Evolutionary conservation across 2,113 vertebrate species (phyloP).

Genomic region (Chauna torquata): DNA sequence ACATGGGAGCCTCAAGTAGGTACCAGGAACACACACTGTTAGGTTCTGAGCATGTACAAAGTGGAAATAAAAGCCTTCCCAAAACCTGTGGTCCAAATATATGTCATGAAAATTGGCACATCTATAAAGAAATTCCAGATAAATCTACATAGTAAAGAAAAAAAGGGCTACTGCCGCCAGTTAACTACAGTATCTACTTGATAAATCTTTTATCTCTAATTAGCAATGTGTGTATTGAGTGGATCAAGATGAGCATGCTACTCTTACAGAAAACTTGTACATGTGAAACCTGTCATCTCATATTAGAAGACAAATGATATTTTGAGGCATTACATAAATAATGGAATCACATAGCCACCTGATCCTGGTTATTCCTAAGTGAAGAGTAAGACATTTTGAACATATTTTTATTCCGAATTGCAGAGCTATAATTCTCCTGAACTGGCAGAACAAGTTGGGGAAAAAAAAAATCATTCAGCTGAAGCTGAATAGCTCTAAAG

Average conservation of each 20-base stretch:
- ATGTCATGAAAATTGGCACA: constrained; percentile 41
- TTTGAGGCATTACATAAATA: constrained; percentile 73
- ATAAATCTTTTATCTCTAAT: constrained; percentile 57
- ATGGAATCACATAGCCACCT: constrained; percentile 72
- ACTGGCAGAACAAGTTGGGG: not conserved
- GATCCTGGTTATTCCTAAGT: constrained; percentile 70
- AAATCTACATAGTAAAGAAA: constrained; percentile 22
- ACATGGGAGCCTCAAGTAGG: not conserved
- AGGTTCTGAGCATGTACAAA: not conserved
- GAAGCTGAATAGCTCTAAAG: not conserved
- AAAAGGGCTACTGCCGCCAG: not conserved
- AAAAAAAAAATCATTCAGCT: not conserved
- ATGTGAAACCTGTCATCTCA: constrained; percentile 68
- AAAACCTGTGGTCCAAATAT: not conserved
- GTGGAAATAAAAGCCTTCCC: constrained; percentile 15
- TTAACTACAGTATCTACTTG: not conserved
- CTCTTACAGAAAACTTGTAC: constrained; percentile 54
- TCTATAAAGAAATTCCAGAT: constrained; percentile 47
- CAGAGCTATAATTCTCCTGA: constrained; percentile 39
- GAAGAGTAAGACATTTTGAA: constrained; percentile 42
- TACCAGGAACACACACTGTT: not conserved
- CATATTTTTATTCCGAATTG: constrained; percentile 46
- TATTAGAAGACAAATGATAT: constrained; percentile 72
- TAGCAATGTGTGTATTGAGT: constrained; percentile 48
- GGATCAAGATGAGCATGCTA: constrained; percentile 63